These are phyloP conservation scores for Eurois occulta DNA, from an alignment of 2,888 invertebrate species.

Conservation along the genomic window DNA sequence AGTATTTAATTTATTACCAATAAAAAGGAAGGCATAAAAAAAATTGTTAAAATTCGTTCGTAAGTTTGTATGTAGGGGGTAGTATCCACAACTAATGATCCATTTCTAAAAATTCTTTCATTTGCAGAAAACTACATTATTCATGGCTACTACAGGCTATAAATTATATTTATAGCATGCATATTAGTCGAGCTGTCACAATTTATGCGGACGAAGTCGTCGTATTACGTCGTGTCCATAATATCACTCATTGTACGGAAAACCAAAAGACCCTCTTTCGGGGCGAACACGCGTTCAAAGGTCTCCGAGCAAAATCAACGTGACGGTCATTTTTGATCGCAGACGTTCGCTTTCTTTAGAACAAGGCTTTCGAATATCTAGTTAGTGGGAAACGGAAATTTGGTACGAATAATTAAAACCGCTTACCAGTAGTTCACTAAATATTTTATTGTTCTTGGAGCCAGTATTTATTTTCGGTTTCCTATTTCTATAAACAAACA, in stretches of 20 bases:
- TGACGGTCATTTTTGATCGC: not conserved
- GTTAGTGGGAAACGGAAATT: not conserved
- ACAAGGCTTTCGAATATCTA: not conserved
- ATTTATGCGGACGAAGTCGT: not conserved
- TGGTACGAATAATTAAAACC: too few species aligned
- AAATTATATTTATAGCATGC: too few species aligned
- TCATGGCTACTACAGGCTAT: not conserved
- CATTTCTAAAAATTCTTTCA: not conserved
- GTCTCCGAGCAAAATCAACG: not conserved
- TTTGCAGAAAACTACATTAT: not conserved
- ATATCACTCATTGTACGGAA: not conserved
- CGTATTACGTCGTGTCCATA: not conserved
- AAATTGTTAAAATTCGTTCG: too few species aligned
- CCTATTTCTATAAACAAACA: not conserved
- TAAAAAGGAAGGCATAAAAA: too few species aligned
- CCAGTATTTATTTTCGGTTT: not conserved
- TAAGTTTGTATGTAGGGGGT: too few species aligned
- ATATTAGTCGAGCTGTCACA: too few species aligned
- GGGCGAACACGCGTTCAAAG: too few species aligned
- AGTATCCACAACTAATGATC: not conserved
- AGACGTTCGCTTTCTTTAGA: not conserved
- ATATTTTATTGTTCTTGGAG: too few species aligned
- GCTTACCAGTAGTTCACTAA: conserved; percentile 4
- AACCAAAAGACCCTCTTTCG: not conserved
- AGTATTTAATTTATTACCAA: too few species aligned